Evolutionary conservation across 2,113 vertebrate species (phyloP), one percentile per base, ranked within the genome.

Genomic region (Delphinus delphis): DNA sequence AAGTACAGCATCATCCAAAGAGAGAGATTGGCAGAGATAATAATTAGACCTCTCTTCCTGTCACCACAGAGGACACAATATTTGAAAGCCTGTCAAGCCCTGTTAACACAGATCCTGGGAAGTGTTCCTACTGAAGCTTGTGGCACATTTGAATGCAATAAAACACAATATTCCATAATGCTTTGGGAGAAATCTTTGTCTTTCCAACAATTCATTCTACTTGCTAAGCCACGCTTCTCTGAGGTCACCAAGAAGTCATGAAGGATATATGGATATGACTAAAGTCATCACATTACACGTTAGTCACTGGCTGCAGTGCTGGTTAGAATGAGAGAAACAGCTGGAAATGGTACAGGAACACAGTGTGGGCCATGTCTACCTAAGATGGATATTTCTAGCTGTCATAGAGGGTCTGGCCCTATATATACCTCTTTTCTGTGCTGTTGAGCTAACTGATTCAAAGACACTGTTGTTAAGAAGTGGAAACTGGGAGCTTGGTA

Each of bases 271-370:
- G 71, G 62, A 79, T 38, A 71, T 60, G 81, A 89, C 81, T 60
- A 21, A 95, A 70, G 55, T 95, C 77, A 70, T 93, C 50, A 53
- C 21, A 91, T 88, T 88, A 77, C 58, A 36, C 85, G 79, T 93
- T 71, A 86, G 77, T 97, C 81, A 97, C 44, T 71, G 71, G 73
- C 60, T 88, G 50, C 4, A 67, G 62, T 65, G 74, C 86, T 94
- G 23, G 12, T 26, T 31, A 47, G n/a, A 73, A 70, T 80, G 55
- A 94, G 31, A 88, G 88, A 86, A 93, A 86, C 50, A 84, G 74
- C 84, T 94, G 94, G 91, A 86, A 85, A 63, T 41, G 53, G 60
- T 62, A 83, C 41, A 88, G 82, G 55, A 88, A 33, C 81, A 96
- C 10, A 68, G n/a, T 3, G 26, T 71, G 73, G 50, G 55, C 55